A percentile compares a stretch with the other conserved stretches of the same genome.
These are phyloP conservation scores for Camponotus pennsylvanicus DNA, from an alignment of 1,140 invertebrate genomes.

Conservation along the genomic window DNA sequence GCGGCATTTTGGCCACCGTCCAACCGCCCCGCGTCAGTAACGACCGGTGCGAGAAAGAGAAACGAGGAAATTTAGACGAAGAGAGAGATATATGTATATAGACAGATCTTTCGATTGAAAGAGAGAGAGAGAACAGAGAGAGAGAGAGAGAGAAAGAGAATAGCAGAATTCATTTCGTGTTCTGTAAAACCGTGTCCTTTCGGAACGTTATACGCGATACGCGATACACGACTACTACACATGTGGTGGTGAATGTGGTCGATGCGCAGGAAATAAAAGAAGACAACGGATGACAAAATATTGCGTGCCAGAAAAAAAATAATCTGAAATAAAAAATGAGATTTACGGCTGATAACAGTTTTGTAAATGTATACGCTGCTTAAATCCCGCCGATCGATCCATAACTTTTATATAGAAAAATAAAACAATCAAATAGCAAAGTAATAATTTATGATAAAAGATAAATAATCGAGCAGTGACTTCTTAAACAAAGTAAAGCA, in stretches of 20 bases:
- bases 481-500: slow-evolving; percentile 7
- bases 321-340: slow-evolving; percentile 19
- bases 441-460: not conserved
- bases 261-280: slow-evolving; percentile 8
- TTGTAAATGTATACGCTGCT: not conserved
- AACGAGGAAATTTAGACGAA: slow-evolving; percentile 39
- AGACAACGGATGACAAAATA: slow-evolving; percentile 3
- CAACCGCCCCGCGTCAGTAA: slow-evolving; percentile 66
- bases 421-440: slow-evolving; percentile 34
- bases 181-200: slow-evolving; percentile 16
- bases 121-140: not conserved
- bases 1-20: slow-evolving; percentile 79
- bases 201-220: slow-evolving; percentile 4
- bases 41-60: slow-evolving; percentile 57
- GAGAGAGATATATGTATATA: slow-evolving; percentile 38
- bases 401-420: slow-evolving; percentile 3
- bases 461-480: slow-evolving; percentile 36
- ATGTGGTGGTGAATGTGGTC: not conserved
- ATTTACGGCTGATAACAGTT: slow-evolving; percentile 19
- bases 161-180: slow-evolving; percentile 50
- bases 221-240: slow-evolving; percentile 2
- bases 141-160: not conserved
- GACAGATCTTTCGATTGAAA: slow-evolving; percentile 21
- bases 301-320: not conserved
- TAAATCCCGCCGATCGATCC: slow-evolving; percentile 5